phyloP scores from a whole-genome alignment of 2,113 vertebrate species.

The Sebastes schlegelii region DNA sequence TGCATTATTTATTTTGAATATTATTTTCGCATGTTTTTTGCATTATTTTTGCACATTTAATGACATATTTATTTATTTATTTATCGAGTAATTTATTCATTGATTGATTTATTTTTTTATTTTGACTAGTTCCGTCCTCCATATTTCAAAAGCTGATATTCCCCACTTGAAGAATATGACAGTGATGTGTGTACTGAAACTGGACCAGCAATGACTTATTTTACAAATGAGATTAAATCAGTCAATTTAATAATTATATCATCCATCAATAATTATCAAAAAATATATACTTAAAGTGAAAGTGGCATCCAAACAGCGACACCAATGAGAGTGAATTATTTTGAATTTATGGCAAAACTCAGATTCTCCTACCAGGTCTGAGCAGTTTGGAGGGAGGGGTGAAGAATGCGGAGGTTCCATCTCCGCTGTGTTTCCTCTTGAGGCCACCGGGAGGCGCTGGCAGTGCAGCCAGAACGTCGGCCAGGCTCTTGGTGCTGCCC shows the following conservation, averaged over 20 bases:
- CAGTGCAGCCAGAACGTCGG: conserved; percentile 82
- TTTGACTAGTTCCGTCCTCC: no score
- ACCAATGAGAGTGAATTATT: not conserved
- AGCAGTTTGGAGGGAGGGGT: conserved; percentile 84
- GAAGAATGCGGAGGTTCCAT: conserved; percentile 55
- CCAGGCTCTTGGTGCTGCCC: conserved; percentile 81
- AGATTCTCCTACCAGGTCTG: conserved; percentile 83
- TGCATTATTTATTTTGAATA: no score
- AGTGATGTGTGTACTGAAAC: no score
- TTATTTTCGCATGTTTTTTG: no score
- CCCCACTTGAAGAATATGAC: not conserved
- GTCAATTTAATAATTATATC: not conserved
- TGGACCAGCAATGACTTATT: no score
- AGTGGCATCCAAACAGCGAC: not conserved
- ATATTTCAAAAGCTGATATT: not conserved
- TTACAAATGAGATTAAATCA: no score
- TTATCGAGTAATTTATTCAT: no score
- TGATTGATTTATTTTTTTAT: no score
- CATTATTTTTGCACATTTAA: no score
- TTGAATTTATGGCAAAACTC: no score
- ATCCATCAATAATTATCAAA: not conserved
- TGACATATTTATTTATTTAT: no score
- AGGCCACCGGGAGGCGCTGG: conserved; percentile 78
- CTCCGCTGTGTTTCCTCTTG: conserved; percentile 88
- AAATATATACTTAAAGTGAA: not conserved